phyloP scores from a whole-genome alignment of 2,888 invertebrate species.

The Chamaedrilus cognettii region DNA sequence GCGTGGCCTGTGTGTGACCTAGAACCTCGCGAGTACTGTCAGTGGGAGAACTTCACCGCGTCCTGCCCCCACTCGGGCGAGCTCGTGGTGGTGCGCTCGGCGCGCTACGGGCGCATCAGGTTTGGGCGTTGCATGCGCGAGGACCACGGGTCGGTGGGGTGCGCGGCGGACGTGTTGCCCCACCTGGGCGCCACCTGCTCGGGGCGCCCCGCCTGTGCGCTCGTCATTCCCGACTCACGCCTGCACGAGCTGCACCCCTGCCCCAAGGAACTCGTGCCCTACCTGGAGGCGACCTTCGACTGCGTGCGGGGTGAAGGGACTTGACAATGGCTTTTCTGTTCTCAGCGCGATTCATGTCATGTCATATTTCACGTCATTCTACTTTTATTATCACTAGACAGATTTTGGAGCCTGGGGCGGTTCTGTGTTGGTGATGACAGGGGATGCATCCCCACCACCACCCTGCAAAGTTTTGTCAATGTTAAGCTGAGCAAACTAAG shows the following conservation, averaged over 20 bases:
- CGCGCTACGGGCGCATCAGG: conserved; percentile 26
- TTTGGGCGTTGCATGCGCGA: too few relatives aligned
- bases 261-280: conserved; percentile 31
- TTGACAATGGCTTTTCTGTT: too few relatives aligned
- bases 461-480: too few relatives aligned
- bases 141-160: conserved; percentile 29
- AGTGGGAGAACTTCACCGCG: conserved; percentile 32
- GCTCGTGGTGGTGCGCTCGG: conserved; percentile 24
- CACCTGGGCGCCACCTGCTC: conserved; percentile 25
- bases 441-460: too few relatives aligned
- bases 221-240: conserved; percentile 23
- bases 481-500: too few relatives aligned
- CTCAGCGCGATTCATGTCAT: too few relatives aligned
- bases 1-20: too few relatives aligned
- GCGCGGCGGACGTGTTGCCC: conserved; percentile 26
- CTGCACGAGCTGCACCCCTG: conserved; percentile 26
- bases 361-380: too few relatives aligned
- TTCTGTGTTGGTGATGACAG: too few relatives aligned
- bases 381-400: too few relatives aligned
- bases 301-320: conserved; percentile 30
- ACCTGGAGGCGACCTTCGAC: conserved; percentile 25
- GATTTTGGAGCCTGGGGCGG: too few relatives aligned
- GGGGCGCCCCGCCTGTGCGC: conserved; percentile 16
- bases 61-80: conserved; percentile 8
- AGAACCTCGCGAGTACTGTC: conserved; percentile 30